Conservation (phyloP, 1,140 invertebrate species). For the Drosophila eugracilis region DNA sequence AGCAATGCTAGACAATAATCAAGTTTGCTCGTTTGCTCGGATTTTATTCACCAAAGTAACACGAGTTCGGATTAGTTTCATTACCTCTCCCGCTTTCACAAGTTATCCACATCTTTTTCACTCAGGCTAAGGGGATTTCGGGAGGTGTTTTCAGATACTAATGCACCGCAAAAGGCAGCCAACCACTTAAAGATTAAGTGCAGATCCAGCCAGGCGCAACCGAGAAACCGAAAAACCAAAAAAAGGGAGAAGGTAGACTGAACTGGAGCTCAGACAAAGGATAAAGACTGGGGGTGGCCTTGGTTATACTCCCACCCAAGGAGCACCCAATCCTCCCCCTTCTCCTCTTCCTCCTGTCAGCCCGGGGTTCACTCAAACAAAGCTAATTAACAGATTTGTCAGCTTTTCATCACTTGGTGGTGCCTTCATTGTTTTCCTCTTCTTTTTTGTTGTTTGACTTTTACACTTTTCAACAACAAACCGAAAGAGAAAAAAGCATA, state of each 20-base stretch:
- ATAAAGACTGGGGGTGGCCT: slow-evolving; percentile 41
- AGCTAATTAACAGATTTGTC: slow-evolving; percentile 84
- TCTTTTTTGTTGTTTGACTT: slow-evolving; percentile 77
- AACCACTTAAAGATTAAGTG: slow-evolving; percentile 82
- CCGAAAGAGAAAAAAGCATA: slow-evolving; percentile 15
- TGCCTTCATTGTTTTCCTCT: slow-evolving; percentile 38
- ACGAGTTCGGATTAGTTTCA: slow-evolving; percentile 75
- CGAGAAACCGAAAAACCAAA: slow-evolving; percentile 37
- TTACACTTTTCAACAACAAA: slow-evolving; percentile 69
- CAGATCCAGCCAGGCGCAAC: slow-evolving; percentile 74
- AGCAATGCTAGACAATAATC: slow-evolving; percentile 66
- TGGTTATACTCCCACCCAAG: background rate
- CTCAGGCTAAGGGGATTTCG: slow-evolving; percentile 29
- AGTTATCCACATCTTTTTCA: background rate
- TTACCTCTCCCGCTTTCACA: background rate
- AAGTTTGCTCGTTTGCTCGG: slow-evolving; percentile 69
- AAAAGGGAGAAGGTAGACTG: slow-evolving; percentile 1
- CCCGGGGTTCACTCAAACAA: slow-evolving; percentile 78
- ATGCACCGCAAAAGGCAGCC: slow-evolving; percentile 77
- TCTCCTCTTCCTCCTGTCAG: slow-evolving; percentile 2
- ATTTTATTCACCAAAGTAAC: slow-evolving; percentile 75
- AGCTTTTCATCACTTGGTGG: slow-evolving; percentile 78
- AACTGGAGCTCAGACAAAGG: slow-evolving; percentile 56
- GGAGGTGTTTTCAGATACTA: slow-evolving; percentile 36
- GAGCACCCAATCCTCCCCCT: background rate